Evolutionary conservation across 2,113 vertebrate genomes (phyloP).

Genomic region (Leucopternis melanops): DNA sequence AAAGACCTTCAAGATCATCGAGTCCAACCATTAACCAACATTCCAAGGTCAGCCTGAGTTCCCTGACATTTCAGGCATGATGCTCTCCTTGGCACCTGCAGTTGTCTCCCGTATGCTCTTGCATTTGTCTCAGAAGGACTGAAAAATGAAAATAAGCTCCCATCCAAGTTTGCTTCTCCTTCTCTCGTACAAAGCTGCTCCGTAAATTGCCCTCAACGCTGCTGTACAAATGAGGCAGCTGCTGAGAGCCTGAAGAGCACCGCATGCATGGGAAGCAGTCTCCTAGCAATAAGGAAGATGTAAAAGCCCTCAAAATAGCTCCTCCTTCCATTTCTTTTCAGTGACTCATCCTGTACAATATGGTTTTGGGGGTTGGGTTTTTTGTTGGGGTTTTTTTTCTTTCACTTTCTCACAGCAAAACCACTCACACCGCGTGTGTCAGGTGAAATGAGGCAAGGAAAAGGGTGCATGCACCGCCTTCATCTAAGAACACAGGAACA

Average conservation of each 20-base stretch:
- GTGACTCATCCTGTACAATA: neutral
- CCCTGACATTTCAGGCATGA: neutral
- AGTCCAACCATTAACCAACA: too few species aligned
- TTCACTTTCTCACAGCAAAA: neutral
- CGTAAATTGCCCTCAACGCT: fast-evolving
- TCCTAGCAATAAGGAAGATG: constrained; percentile 38
- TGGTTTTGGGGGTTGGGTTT: fast-evolving
- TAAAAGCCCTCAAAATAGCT: neutral
- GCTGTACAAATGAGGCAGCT: neutral
- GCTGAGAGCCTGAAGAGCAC: neutral
- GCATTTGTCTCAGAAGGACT: neutral
- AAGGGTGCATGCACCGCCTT: neutral
- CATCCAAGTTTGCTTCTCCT: neutral
- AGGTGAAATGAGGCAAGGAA: neutral
- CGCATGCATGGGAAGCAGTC: neutral
- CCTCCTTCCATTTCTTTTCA: neutral
- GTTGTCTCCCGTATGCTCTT: neutral
- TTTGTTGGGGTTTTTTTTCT: too few species aligned
- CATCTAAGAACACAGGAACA: neutral
- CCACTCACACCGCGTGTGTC: fast-evolving
- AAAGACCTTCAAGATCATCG: too few species aligned
- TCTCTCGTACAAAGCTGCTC: neutral
- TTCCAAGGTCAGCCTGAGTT: fast-evolving
- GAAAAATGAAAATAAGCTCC: neutral
- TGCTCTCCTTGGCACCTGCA: neutral